These are phyloP conservation scores for Sinelater perroti DNA, from an alignment of 2,888 invertebrate genomes.

Conservation along the genomic window DNA sequence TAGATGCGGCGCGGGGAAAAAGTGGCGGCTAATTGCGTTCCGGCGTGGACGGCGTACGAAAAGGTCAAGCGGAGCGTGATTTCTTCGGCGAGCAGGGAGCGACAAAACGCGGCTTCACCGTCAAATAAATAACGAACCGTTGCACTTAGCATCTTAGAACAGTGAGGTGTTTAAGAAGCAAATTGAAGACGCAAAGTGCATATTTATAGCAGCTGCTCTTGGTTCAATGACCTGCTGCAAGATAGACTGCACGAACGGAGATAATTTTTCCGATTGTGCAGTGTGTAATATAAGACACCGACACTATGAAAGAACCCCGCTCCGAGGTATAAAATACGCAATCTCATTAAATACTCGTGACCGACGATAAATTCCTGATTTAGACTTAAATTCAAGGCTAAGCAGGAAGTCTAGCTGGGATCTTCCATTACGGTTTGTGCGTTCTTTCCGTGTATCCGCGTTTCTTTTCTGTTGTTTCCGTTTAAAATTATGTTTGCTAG, in stretches of 20 bases:
- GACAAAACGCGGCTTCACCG: slow-evolving; percentile 4
- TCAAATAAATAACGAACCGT: slow-evolving; percentile 9
- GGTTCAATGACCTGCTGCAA: slow-evolving; percentile 11
- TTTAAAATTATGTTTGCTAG: too few species aligned
- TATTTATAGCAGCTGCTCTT: slow-evolving; percentile 7
- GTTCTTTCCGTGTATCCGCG: too few species aligned
- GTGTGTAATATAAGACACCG: background rate
- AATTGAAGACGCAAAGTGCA: slow-evolving; percentile 6
- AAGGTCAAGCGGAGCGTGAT: background rate
- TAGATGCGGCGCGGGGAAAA: too few species aligned
- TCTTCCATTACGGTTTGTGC: too few species aligned
- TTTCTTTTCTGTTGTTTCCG: too few species aligned
- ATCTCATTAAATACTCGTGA: too few species aligned
- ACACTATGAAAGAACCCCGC: background rate
- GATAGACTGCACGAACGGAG: background rate
- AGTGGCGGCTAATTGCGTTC: too few species aligned
- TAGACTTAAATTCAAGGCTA: too few species aligned
- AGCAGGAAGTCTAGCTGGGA: too few species aligned
- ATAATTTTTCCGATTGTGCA: slow-evolving; percentile 12
- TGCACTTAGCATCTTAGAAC: background rate
- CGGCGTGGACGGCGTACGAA: background rate
- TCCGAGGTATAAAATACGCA: too few species aligned
- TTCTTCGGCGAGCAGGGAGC: too few species aligned
- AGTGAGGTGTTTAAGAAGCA: slow-evolving; percentile 10
- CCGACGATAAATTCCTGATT: too few species aligned